Evolutionary conservation across 2,113 vertebrate genomes (phyloP), one percentile per base, ranked within the genome.

Genomic region (Hippoglossus stenolepis): DNA sequence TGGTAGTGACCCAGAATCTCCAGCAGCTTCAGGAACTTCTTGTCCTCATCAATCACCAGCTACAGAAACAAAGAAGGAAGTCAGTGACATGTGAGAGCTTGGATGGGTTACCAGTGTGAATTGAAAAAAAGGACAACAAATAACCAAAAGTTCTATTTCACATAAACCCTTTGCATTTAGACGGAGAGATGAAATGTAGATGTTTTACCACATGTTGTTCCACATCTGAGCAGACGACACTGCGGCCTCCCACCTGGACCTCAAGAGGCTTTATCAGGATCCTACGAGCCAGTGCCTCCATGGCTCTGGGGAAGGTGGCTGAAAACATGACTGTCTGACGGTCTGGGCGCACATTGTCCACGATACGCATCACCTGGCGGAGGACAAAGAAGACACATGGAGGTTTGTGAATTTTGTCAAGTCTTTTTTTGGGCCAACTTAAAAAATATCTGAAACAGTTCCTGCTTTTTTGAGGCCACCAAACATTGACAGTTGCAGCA

Each of bases 311-410:
- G 38, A 99, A 99, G 49, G 98, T 99, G 72, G 98, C 98, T 2
- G 98, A 99, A 92, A 99, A 99, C 97, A 99, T 99, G 84, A 99
- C 98, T 0, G 98, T 99, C 94, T 99, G 98, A 10, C 98, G 96
- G 84, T 99, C 98, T 17, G 98, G 98, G 68, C 98, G 93, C 43
- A 99, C 94, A 66, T 99, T 99, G 92, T 99, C 98, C 89, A 99
- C 95, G 84, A 99, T 98, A 64, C 98, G 97, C 98, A 99, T 99
- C 65, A 99, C 98, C 98, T 98, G 78, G 21, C 9, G 10, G 24
- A 38, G 10, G n/a, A 57, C 24, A 5, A 35, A 86, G 2, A 70
- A 1, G 0, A 20, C 0, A 59, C 11, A 40, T 4, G 11, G 14
- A 73, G 56, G 24, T 60, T 18, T n/a, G 5, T 0, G 1, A 24